Percentiles rank a stretch among this genome's conserved stretches.
Conservation (phyloP, 2,888 invertebrate genomes). For the Orthosia incerta region DNA sequence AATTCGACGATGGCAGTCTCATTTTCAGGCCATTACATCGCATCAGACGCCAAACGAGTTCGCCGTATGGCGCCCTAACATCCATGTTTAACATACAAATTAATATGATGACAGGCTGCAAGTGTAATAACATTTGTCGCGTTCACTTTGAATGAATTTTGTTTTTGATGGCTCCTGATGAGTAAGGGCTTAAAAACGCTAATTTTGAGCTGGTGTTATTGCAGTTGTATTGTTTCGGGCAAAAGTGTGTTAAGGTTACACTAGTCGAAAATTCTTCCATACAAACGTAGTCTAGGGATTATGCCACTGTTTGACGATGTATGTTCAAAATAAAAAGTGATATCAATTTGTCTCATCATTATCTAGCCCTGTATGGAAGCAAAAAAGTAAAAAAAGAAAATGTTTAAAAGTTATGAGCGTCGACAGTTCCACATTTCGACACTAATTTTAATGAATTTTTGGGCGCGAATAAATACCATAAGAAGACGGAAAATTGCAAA, state of each 20-base stretch:
- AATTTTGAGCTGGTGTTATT: conserved; percentile 19
- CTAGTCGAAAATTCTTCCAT: no score
- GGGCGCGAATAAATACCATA: no score
- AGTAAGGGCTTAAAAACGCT: conserved; percentile 18
- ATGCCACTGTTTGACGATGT: no score
- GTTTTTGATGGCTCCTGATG: conserved; percentile 38
- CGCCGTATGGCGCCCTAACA: conserved; percentile 69
- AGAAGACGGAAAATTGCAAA: no score
- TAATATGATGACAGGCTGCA: conserved; percentile 65
- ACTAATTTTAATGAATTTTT: no score
- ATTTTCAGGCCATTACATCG: conserved; percentile 77
- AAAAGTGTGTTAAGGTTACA: not conserved
- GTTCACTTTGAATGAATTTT: conserved; percentile 48
- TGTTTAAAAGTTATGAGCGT: no score
- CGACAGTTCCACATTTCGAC: no score
- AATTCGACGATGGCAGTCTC: conserved; percentile 69
- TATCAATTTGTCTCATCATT: no score
- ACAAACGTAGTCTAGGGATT: no score
- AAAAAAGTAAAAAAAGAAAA: no score
- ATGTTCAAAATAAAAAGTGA: no score
- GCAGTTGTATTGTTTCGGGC: conserved; percentile 19
- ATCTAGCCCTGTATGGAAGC: no score
- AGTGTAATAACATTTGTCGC: conserved; percentile 62
- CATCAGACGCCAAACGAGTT: conserved; percentile 67
- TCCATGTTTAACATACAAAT: conserved; percentile 71